Percentiles rank a stretch among this genome's conserved stretches.
These are phyloP conservation scores for Dasyornis broadbenti DNA, from an alignment of 2,113 vertebrate genomes.

Conservation along the genomic window DNA sequence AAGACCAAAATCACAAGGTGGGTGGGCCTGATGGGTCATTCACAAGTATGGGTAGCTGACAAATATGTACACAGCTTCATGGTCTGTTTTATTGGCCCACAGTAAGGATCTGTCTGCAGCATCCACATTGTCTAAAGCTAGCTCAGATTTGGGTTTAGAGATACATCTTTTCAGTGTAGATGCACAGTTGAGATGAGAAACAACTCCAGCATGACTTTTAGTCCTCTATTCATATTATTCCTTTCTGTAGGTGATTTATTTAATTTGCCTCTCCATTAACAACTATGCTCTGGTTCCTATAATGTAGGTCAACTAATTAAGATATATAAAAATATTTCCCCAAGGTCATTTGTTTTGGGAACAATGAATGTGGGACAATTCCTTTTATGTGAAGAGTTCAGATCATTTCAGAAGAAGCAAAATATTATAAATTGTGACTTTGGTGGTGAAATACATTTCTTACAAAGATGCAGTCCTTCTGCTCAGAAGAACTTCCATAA, in stretches of 20 bases:
- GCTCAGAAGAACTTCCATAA: background rate
- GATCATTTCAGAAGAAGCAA: background rate
- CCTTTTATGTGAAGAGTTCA: background rate
- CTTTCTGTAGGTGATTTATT: constrained; percentile 7
- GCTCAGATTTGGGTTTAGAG: background rate
- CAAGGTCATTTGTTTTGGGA: constrained; percentile 43
- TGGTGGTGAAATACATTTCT: background rate
- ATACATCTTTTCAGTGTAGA: background rate
- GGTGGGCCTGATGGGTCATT: background rate
- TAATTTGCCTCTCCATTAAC: constrained; percentile 38
- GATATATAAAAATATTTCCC: constrained; percentile 58
- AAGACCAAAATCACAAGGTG: background rate
- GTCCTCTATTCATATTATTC: constrained; percentile 6
- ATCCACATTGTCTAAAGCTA: background rate
- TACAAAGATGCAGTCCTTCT: background rate
- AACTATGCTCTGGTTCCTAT: constrained; percentile 11
- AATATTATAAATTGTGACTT: background rate
- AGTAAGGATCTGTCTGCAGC: background rate
- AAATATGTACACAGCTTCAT: background rate
- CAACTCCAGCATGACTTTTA: background rate
- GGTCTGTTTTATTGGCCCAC: background rate
- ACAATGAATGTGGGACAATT: constrained; percentile 34
- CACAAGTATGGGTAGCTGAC: background rate
- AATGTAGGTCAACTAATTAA: constrained; percentile 60
- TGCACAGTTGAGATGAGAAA: background rate